Evolutionary conservation across 2,113 vertebrate species (phyloP).

Genomic region (Oceanodroma tethys): DNA sequence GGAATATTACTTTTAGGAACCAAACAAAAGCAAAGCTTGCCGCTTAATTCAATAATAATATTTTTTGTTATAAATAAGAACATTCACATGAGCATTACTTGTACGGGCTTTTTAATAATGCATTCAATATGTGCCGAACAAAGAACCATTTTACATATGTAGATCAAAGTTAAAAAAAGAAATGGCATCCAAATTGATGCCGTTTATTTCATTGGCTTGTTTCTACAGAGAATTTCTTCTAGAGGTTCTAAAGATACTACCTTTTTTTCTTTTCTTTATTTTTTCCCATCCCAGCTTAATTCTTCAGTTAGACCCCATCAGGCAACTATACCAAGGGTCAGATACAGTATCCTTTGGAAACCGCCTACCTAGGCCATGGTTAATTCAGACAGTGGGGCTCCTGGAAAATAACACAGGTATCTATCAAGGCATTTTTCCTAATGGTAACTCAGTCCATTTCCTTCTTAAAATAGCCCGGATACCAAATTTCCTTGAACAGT

Average conservation of each 20-base stretch:
- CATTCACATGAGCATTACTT: background rate
- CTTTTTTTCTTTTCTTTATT: background rate
- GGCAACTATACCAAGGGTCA: background rate
- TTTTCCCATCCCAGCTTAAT: background rate
- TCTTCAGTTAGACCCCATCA: background rate
- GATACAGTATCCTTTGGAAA: background rate
- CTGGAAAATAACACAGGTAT: background rate
- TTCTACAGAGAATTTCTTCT: background rate
- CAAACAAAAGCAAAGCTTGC: constrained; percentile 65
- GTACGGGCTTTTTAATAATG: background rate
- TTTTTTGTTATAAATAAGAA: background rate
- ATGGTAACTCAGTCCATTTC: background rate
- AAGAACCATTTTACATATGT: background rate
- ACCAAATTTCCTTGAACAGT: background rate
- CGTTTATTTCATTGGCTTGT: background rate
- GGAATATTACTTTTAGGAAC: constrained; percentile 79
- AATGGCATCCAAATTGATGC: background rate
- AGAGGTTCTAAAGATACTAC: background rate
- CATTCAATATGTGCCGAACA: background rate
- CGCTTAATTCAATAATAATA: background rate
- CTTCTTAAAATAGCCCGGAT: background rate
- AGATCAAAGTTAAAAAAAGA: background rate
- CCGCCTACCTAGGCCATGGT: background rate
- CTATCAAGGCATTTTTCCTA: background rate
- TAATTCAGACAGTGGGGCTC: background rate